Evolutionary conservation across 92 coral and sea anemone genomes (phyloP), one percentile per base, ranked within the genome.

Genomic region (Micromussa lordhowensis): DNA sequence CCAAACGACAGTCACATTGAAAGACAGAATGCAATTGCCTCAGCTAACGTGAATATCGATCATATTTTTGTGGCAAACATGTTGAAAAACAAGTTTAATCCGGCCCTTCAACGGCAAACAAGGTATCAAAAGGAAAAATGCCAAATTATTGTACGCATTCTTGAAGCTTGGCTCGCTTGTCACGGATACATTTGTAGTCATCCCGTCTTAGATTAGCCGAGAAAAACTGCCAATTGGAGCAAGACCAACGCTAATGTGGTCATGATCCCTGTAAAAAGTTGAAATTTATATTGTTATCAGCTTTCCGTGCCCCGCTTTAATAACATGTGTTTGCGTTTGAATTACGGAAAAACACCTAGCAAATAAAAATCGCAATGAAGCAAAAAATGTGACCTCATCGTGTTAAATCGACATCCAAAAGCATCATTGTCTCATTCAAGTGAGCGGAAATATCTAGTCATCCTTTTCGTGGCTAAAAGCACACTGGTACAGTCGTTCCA

Each of bases 81-180:
- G 68, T 34, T 31, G 83, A 18, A 28, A 57, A 79, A 55, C 68
- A 79, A 5, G 2, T 79, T 22, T 31, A 58, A 30, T 55, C 71
- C 71, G n/a, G n/a, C n/a, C n/a, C 24, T 16, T 57, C 38, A 5
- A 79, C 26, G 12, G 14, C 83, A 79, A 78, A 78, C n/a, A 78
- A 31, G 1, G 24, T n/a, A 32, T 79, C 70, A 79, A n/a, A n/a
- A 69, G 83, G 68, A 55, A 79, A 8, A 31, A 29, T 55, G 28
- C 29, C 49, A 3, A 79, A 79, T 29, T 11, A 16, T 3, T 5
- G 7, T 55, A 57, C 44, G 28, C 59, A 24, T 18, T 76, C 77
- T 30, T 7, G 22, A 17, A 18, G 44, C 19, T 30, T 24, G 8
- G 16, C 31, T 8, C 3, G 70, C 32, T 64, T n/a, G 70, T 29